Conservation (phyloP, 2,113 vertebrate genomes). For the Spermophilus dauricus region DNA sequence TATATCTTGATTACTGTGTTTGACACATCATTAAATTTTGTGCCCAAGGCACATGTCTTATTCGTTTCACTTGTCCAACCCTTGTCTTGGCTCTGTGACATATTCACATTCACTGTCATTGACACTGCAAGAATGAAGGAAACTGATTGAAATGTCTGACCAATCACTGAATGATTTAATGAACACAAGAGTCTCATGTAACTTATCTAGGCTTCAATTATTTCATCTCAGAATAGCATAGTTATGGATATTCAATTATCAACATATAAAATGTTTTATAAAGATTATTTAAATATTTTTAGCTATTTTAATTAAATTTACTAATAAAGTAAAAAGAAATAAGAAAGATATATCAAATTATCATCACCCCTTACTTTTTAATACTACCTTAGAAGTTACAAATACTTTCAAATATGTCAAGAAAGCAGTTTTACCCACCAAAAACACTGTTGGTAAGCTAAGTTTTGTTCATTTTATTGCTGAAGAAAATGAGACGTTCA, state of each 20-base stretch:
- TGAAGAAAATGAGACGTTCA: neutral
- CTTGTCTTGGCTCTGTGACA: neutral
- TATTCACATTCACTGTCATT: neutral
- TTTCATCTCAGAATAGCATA: neutral
- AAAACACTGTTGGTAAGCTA: neutral
- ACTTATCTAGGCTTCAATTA: neutral
- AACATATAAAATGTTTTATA: neutral
- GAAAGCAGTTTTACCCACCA: neutral
- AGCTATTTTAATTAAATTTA: neutral
- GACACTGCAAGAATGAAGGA: neutral
- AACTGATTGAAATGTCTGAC: neutral
- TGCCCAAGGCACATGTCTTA: neutral
- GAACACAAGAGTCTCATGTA: neutral
- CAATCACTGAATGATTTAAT: neutral
- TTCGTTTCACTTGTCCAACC: accelerated
- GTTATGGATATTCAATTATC: neutral
- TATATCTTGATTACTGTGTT: neutral
- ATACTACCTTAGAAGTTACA: neutral
- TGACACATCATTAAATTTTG: neutral
- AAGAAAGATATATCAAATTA: neutral
- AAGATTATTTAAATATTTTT: neutral
- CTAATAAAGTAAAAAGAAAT: neutral
- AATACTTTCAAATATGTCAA: neutral
- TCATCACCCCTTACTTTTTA: neutral
- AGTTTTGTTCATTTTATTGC: neutral